These are phyloP conservation scores for Cylindroiulus punctatus DNA, from an alignment of 2,888 invertebrate genomes.

Conservation along the genomic window DNA sequence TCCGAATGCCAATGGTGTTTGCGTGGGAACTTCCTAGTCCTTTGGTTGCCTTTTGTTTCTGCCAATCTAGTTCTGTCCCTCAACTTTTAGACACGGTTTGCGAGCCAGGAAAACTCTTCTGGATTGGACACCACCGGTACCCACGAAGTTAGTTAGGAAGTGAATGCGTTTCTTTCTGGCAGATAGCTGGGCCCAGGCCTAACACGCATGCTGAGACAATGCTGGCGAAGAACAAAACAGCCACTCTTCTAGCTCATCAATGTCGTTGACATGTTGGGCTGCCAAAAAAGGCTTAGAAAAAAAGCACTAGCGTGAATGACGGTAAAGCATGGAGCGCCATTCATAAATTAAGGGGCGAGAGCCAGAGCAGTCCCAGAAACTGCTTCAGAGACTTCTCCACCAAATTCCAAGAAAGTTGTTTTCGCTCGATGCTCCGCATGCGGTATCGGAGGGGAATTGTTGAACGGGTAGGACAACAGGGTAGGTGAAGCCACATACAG, in stretches of 20 bases:
- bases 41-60: background rate
- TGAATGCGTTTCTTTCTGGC: background rate
- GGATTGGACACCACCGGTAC: background rate
- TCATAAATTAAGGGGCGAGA: background rate
- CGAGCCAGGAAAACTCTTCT: background rate
- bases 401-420: conserved; percentile 45
- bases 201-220: conserved; percentile 45
- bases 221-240: background rate
- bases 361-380: background rate
- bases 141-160: background rate
- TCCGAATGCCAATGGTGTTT: conserved; percentile 8
- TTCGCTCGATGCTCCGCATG: conserved; percentile 34
- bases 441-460: conserved; percentile 34
- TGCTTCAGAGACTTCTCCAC: background rate
- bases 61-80: conserved; percentile 28
- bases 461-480: background rate
- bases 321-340: background rate
- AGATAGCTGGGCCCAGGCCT: background rate
- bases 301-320: background rate
- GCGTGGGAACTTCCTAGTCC: conserved; percentile 42
- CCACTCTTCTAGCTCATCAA: conserved; percentile 36
- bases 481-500: conserved; percentile 30
- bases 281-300: conserved; percentile 32
- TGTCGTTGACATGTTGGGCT: conserved; percentile 43
- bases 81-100: background rate